A percentile compares a stretch with the other conserved stretches of the same genome.
These are phyloP conservation scores for Eumaeus atala DNA, from an alignment of 1,140 invertebrate species.

Conservation along the genomic window DNA sequence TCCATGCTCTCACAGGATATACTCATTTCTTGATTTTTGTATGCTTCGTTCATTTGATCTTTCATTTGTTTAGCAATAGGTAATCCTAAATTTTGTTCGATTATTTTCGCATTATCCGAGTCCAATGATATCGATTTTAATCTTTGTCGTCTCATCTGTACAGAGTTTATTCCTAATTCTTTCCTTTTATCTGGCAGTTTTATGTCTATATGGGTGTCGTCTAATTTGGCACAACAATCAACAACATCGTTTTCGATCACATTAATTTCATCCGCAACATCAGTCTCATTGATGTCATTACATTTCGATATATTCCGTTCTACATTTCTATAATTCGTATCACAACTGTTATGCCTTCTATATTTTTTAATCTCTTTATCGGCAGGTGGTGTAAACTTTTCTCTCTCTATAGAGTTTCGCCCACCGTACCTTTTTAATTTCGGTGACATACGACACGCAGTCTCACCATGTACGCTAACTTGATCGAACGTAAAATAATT, in stretches of 20 bases:
- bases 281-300: slow-evolving; percentile 44
- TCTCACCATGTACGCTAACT: slow-evolving; percentile 32
- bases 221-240: slow-evolving; percentile 60
- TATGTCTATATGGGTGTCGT: slow-evolving; percentile 43
- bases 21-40: slow-evolving; percentile 61
- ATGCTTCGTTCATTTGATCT: slow-evolving; percentile 68
- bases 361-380: slow-evolving; percentile 61
- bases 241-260: slow-evolving; percentile 51
- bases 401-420: slow-evolving; percentile 59
- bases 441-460: slow-evolving; percentile 37
- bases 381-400: slow-evolving; percentile 56
- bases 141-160: slow-evolving; percentile 62
- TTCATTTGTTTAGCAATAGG: slow-evolving; percentile 71
- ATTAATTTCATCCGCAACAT: slow-evolving; percentile 29
- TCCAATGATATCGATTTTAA: slow-evolving; percentile 74
- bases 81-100: slow-evolving; percentile 72
- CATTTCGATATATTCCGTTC: slow-evolving; percentile 50
- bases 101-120: slow-evolving; percentile 73
- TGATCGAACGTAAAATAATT: slow-evolving; percentile 67
- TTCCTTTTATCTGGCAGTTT: slow-evolving; percentile 37
- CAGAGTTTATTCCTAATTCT: slow-evolving; percentile 50
- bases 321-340: slow-evolving; percentile 59
- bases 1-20: slow-evolving; percentile 60
- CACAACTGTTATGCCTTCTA: slow-evolving; percentile 62
- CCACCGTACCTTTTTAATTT: slow-evolving; percentile 52